These are phyloP conservation scores for Isoperla grammatica DNA, from an alignment of 2,888 invertebrate genomes.

Conservation along the genomic window DNA sequence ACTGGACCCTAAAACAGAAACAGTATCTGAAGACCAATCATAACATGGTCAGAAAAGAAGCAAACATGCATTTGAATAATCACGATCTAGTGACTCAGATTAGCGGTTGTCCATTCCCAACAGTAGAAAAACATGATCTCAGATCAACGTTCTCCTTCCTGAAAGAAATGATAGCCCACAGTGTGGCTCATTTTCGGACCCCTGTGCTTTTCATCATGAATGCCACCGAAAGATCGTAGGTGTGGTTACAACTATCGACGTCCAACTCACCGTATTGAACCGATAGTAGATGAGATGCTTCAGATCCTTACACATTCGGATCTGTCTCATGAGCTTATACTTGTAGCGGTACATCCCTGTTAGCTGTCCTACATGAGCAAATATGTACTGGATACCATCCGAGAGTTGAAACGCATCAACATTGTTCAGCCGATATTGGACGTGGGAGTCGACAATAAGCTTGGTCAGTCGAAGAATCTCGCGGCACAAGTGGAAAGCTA, in stretches of 20 bases:
- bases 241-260: conserved; percentile 27
- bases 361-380: conserved; percentile 97
- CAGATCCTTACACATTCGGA: conserved; percentile 99
- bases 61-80: conserved; percentile 15
- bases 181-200: conserved; percentile 31
- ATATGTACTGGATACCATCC: conserved; percentile 98
- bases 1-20: conserved; percentile 72
- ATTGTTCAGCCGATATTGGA: conserved; percentile 98
- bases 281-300: conserved; percentile 99
- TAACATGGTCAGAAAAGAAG: not conserved
- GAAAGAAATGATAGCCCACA: conserved; percentile 39
- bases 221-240: not conserved
- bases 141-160: conserved; percentile 17
- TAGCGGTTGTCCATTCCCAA: conserved; percentile 15
- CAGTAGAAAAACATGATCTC: conserved; percentile 14
- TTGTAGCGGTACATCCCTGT: conserved; percentile 99
- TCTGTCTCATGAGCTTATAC: conserved; percentile 97
- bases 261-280: conserved; percentile 82
- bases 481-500: conserved; percentile 97
- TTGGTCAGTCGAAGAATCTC: conserved; percentile 98
- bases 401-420: conserved; percentile 98
- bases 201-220: conserved; percentile 31
- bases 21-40: not conserved
- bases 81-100: conserved; percentile 15
- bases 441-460: conserved; percentile 97